Evolutionary conservation across 2,113 vertebrate genomes (phyloP).

Genomic region (Addax nasomaculatus): DNA sequence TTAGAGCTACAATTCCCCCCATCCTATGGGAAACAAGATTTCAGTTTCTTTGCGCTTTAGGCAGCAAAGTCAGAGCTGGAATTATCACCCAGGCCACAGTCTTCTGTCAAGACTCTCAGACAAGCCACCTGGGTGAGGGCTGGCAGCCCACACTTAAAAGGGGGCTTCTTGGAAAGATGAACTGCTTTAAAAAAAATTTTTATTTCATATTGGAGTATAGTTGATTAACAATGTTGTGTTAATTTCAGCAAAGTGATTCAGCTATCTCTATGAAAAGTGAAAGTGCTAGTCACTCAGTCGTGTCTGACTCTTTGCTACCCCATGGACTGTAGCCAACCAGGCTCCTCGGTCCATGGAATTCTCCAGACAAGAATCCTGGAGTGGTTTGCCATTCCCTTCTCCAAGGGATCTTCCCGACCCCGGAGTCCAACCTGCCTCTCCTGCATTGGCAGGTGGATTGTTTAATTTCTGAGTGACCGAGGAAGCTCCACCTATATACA

Average conservation of each 20-base stretch:
- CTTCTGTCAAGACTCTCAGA: not conserved
- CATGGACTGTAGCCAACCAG: not conserved
- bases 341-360: not conserved
- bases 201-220: not conserved
- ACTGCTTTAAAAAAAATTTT: not conserved
- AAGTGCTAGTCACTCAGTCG: not conserved
- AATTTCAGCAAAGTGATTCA: not conserved
- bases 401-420: not conserved
- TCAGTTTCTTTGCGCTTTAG: not conserved
- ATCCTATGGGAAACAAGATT: conserved; percentile 11
- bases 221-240: not conserved
- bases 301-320: not conserved
- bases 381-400: not conserved
- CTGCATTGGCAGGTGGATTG: not conserved
- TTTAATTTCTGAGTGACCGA: not conserved
- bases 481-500: not conserved
- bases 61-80: not conserved
- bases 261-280: not conserved
- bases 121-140: not conserved
- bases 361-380: not conserved
- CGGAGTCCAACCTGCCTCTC: not conserved
- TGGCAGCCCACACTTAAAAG: not conserved
- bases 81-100: not conserved
- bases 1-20: not conserved
- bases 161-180: not conserved